Conservation (phyloP, 1,140 invertebrate species). For the Dreissena rostriformis region DNA sequence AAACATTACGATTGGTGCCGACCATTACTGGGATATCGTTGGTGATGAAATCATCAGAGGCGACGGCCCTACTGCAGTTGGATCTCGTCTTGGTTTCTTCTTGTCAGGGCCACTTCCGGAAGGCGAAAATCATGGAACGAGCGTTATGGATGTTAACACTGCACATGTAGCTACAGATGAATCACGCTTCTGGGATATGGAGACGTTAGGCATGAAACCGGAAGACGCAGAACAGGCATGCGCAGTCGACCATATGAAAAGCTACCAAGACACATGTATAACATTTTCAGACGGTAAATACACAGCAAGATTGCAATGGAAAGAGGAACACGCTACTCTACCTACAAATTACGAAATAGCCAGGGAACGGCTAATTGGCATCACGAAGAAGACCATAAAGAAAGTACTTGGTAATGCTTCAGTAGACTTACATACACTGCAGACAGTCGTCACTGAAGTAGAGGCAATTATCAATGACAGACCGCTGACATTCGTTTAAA, state of each 20-base stretch:
- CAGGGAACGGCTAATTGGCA: background rate
- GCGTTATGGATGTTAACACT: too few relatives aligned
- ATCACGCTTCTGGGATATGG: background rate
- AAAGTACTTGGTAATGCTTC: background rate
- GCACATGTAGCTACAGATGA: background rate
- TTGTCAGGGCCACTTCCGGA: too few relatives aligned
- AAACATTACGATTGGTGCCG: too few relatives aligned
- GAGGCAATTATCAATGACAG: background rate
- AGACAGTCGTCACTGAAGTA: constrained; percentile 35
- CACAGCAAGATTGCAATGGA: background rate
- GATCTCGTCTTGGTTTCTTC: too few relatives aligned
- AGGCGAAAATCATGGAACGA: too few relatives aligned
- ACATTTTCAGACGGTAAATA: background rate
- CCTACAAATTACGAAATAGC: background rate
- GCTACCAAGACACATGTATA: background rate
- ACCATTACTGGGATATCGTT: too few relatives aligned
- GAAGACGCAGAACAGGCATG: too few relatives aligned
- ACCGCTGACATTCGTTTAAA: background rate
- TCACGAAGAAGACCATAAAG: background rate
- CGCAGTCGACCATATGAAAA: too few relatives aligned
- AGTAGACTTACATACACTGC: constrained; percentile 34
- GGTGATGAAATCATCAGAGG: too few relatives aligned
- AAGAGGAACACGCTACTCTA: background rate
- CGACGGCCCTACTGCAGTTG: too few relatives aligned
- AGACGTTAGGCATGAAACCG: background rate